Evolutionary conservation across 2,888 invertebrate genomes (phyloP), one percentile per base, ranked within the genome.

Genomic region (Rutpela maculata): DNA sequence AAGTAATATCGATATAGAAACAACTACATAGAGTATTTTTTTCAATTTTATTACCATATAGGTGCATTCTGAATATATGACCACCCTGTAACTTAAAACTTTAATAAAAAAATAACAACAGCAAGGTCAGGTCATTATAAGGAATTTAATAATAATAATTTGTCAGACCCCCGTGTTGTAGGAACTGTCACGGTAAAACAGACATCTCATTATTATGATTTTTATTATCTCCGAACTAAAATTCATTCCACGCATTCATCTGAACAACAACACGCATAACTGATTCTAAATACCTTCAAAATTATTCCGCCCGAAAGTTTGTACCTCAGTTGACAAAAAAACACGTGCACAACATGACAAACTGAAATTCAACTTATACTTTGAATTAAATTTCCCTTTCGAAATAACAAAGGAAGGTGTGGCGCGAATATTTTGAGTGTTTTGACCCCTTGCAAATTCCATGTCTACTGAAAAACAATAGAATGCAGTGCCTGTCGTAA

Each of bases 321-420:
- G n/a, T 55, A 22, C 50, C 22, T 4, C 62, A 17, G 35, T 63
- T 12, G 31, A 26, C n/a, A 63, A 35, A 63, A 38, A 65, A 43
- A 38, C 18, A 22, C 65, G 65, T 50, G 15, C 65, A 66, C 1
- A 50, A 66, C 65, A 66, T 66, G 65, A 66, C 65, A 66, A 18
- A 19, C 38, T 38, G 50, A 66, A 43, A 38, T 67, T 15, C 11
- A 67, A 55, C 26, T 59, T 59, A 22, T 59, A 59, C 59, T 59
- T 22, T 26, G 55, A 63, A 55, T 67, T 43, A n/a, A 67, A 31
- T 55, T 67, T 56, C 67, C 55, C 67, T 67, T 67, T 67, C 55
- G 15, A 38, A 55, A 65, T 43, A 67, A 67, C 67, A 67, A 67
- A 55, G 59, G 59, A 18, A 55, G 67, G 67, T 67, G 55, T 38